Conservation (phyloP, 1,140 invertebrate species). For the Sweltsa coloradensis region DNA sequence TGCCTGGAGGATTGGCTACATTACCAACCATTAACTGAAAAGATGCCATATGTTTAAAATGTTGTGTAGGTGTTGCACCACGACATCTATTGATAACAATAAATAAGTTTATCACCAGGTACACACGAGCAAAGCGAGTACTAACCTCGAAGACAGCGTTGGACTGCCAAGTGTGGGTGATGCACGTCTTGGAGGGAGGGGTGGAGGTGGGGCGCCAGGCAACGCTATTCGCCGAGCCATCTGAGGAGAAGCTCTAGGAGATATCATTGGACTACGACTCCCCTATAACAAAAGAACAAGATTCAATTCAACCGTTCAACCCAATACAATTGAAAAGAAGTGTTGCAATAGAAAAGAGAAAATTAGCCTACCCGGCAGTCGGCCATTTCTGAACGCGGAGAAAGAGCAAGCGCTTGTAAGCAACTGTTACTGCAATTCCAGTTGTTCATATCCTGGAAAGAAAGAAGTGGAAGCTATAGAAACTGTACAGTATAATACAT, state of each 20-base stretch:
- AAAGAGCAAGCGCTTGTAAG: constrained; percentile 39
- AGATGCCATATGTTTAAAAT: too few relatives aligned
- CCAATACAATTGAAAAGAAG: constrained; percentile 18
- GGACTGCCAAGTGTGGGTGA: constrained; percentile 38
- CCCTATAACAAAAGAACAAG: constrained; percentile 15
- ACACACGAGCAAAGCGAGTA: too few relatives aligned
- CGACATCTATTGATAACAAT: too few relatives aligned
- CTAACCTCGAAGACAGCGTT: constrained; percentile 19
- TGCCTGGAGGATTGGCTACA: too few relatives aligned
- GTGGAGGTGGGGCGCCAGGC: constrained; percentile 34
- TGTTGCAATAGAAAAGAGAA: not conserved
- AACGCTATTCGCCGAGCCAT: constrained; percentile 30
- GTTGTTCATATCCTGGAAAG: constrained; percentile 15
- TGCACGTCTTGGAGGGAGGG: constrained; percentile 48
- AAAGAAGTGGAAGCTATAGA: too few relatives aligned
- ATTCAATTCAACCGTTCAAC: constrained; percentile 2
- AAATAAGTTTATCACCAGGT: too few relatives aligned
- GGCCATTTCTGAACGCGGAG: constrained; percentile 34
- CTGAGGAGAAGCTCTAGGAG: constrained; percentile 37
- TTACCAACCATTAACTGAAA: too few relatives aligned
- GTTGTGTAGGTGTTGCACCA: too few relatives aligned
- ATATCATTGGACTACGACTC: constrained; percentile 40
- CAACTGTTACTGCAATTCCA: constrained; percentile 37
- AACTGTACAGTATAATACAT: too few relatives aligned
- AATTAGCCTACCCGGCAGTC: constrained; percentile 30